A percentile compares a stretch with the other conserved stretches of the same genome.
Conservation (phyloP, 1,140 invertebrate genomes). For the Phenacoccus solenopsis region DNA sequence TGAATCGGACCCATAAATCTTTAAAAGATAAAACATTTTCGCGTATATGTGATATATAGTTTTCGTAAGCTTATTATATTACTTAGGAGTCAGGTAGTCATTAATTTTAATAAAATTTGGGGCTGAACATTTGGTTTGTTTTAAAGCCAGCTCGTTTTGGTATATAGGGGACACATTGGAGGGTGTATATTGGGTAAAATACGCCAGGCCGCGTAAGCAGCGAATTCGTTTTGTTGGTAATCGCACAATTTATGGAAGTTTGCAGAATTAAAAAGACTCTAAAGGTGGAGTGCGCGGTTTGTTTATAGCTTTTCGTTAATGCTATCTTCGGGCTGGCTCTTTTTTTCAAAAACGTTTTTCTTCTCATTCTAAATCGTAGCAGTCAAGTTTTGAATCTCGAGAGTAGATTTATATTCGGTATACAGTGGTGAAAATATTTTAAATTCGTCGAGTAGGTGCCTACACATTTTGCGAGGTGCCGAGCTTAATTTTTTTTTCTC, state of each 20-base stretch:
- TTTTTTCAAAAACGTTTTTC: background rate
- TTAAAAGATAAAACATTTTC: background rate
- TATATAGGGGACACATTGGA: background rate
- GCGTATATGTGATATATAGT: background rate
- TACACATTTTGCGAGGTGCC: too few species aligned
- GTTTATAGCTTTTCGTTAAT: background rate
- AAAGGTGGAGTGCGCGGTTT: background rate
- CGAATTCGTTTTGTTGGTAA: background rate
- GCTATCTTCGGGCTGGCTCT: background rate
- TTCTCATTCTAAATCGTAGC: background rate
- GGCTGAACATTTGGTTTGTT: background rate
- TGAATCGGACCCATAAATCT: background rate
- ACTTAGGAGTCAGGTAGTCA: background rate
- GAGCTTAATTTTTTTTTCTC: too few species aligned
- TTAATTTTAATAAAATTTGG: slow-evolving; percentile 4
- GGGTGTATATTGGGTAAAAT: background rate
- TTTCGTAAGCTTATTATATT: background rate
- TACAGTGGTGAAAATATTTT: too few species aligned
- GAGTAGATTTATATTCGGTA: too few species aligned
- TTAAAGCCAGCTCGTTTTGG: background rate
- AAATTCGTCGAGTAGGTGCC: too few species aligned
- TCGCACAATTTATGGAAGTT: background rate
- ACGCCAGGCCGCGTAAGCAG: background rate
- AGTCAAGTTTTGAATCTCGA: background rate
- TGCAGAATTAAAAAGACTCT: background rate